These are phyloP conservation scores for Kradibia gibbosae DNA, from an alignment of 1,140 invertebrate genomes.

Conservation along the genomic window DNA sequence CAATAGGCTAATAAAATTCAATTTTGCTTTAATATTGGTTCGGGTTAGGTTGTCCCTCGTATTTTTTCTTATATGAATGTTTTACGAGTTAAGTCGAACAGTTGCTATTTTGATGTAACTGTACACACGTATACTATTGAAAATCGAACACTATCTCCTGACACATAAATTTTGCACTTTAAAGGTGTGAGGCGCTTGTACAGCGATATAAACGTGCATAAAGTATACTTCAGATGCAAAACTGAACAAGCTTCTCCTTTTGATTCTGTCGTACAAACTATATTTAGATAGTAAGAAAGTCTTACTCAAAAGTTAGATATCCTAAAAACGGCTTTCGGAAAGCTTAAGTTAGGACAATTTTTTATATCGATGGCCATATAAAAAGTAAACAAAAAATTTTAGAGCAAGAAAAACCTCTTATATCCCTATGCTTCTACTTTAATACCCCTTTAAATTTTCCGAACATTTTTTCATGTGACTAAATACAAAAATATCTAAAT, in stretches of 20 bases:
- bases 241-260: not conserved
- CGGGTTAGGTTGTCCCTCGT: not conserved
- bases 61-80: conserved; percentile 45
- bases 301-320: not conserved
- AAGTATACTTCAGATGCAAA: not conserved
- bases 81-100: conserved; percentile 19
- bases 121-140: conserved; percentile 13
- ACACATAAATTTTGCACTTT: not conserved
- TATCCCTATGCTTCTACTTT: not conserved
- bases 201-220: not conserved
- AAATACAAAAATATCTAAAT: not conserved
- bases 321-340: conserved; percentile 20
- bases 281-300: not conserved
- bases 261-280: not conserved
- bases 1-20: conserved; percentile 40
- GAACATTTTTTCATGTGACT: not conserved
- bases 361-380: conserved; percentile 48
- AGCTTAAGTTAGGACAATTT: conserved; percentile 52
- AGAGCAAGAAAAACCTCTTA: not conserved
- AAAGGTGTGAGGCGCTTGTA: not conserved
- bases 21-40: conserved; percentile 24
- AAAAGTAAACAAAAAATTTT: conserved; percentile 17
- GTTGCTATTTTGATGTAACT: not conserved
- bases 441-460: not conserved
- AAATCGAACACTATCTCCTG: conserved; percentile 31